A percentile compares a stretch with the other conserved stretches of the same genome.
phyloP scores from a whole-genome alignment of 2,888 invertebrate species.

The Brenthis hecate region DNA sequence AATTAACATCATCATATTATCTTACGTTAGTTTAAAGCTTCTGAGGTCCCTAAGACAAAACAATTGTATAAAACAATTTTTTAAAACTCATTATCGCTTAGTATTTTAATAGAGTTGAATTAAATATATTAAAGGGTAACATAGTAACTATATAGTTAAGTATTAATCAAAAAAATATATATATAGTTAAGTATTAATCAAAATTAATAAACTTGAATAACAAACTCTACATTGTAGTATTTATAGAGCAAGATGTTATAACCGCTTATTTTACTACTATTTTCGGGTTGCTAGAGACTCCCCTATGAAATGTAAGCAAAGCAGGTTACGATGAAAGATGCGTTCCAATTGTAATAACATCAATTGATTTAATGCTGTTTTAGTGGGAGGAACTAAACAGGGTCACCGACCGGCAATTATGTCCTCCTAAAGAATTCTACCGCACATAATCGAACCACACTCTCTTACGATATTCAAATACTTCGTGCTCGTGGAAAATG shows the following conservation, averaged over 20 bases:
- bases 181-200: background rate
- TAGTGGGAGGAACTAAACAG: slow-evolving; percentile 77
- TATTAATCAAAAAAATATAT: background rate
- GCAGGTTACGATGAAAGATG: slow-evolving; percentile 64
- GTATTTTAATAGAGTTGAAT: too few species aligned
- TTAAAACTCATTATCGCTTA: too few species aligned
- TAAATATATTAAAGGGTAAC: too few species aligned
- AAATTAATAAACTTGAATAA: background rate
- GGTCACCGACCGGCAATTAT: slow-evolving; percentile 80
- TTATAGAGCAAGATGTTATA: background rate
- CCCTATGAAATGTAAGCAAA: slow-evolving; percentile 58
- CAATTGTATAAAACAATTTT: too few species aligned
- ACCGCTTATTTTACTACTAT: slow-evolving; percentile 8
- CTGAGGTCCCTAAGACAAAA: too few species aligned
- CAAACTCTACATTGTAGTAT: background rate
- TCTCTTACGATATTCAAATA: slow-evolving; percentile 42
- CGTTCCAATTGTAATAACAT: slow-evolving; percentile 80
- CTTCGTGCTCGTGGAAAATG: slow-evolving; percentile 8
- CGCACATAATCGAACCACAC: slow-evolving; percentile 44
- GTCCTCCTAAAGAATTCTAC: slow-evolving; percentile 72
- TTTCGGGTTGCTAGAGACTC: slow-evolving; percentile 42
- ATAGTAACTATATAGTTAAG: background rate
- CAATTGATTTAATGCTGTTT: slow-evolving; percentile 81
- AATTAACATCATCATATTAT: too few species aligned
- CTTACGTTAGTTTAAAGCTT: too few species aligned